Conservation (phyloP, 2,113 vertebrate species). For the Lepidothrix coronata region DNA sequence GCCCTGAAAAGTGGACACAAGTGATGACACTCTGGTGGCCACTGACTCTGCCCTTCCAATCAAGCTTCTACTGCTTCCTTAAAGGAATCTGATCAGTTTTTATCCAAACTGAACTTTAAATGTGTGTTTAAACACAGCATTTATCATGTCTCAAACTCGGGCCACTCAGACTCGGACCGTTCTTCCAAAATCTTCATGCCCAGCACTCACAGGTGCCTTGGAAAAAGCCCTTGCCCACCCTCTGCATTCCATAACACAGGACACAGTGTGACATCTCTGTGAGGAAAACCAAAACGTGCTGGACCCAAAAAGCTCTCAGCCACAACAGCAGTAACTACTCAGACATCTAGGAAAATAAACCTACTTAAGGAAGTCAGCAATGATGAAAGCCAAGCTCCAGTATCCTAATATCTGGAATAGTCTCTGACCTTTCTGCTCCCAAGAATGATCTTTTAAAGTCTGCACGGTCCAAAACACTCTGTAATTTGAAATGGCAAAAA, state of each 20-base stretch:
- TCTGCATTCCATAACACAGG: rapidly evolving
- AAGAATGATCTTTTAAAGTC: background rate
- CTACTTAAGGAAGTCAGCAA: background rate
- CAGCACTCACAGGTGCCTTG: background rate
- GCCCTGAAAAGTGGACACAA: background rate
- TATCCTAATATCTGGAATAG: background rate
- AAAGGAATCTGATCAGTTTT: background rate
- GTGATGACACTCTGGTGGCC: too few species aligned
- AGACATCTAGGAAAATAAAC: background rate
- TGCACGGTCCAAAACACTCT: background rate
- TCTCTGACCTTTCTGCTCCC: background rate
- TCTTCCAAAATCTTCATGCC: background rate
- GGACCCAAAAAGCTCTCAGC: background rate
- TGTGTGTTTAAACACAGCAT: rapidly evolving
- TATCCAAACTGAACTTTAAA: background rate
- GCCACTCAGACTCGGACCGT: rapidly evolving
- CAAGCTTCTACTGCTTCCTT: background rate
- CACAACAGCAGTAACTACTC: background rate
- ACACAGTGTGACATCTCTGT: background rate
- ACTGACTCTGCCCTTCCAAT: background rate
- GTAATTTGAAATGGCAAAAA: background rate
- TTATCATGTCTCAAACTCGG: rapidly evolving
- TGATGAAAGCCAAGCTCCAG: background rate
- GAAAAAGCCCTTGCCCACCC: background rate
- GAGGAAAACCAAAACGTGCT: background rate